These are phyloP conservation scores for Drosophila meridionalis DNA, from an alignment of 2,888 invertebrate genomes.

Conservation along the genomic window DNA sequence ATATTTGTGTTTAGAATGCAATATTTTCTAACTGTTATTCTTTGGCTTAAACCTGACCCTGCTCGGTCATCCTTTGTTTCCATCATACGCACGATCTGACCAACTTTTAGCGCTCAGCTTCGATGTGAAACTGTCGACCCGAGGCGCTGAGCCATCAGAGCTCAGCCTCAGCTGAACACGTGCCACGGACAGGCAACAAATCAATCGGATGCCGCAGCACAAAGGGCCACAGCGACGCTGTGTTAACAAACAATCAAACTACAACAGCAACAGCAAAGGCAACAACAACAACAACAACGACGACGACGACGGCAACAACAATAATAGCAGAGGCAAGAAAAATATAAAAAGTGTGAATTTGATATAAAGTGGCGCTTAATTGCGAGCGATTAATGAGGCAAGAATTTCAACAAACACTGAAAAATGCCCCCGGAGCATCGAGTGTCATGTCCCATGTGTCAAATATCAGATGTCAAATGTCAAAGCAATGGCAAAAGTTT, in stretches of 20 bases:
- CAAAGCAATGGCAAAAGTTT: constrained; percentile 72
- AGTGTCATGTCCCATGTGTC: constrained; percentile 47
- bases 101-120: constrained; percentile 30
- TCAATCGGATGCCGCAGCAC: constrained; percentile 32
- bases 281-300: constrained; percentile 1
- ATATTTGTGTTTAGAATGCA: constrained; percentile 1
- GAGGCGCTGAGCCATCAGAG: constrained; percentile 1
- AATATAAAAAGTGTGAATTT: constrained; percentile 55
- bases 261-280: constrained; percentile 12
- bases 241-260: constrained; percentile 28
- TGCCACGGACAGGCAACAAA: constrained; percentile 54
- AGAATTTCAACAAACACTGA: constrained; percentile 58
- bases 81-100: constrained; percentile 29
- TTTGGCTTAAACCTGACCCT: constrained; percentile 2
- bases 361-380: constrained; percentile 77
- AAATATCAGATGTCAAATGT: constrained; percentile 56
- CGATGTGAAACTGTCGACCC: constrained; percentile 8
- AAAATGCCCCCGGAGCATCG: constrained; percentile 29
- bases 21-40: constrained; percentile 27
- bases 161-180: constrained; percentile 39
- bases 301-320: constrained; percentile 9
- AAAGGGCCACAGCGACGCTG: constrained; percentile 29
- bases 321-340: constrained; percentile 9
- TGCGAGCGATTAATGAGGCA: constrained; percentile 76
- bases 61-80: constrained; percentile 19